phyloP scores from a whole-genome alignment of 92 coral and sea anemone species.

The Virgularia gustaviana region DNA sequence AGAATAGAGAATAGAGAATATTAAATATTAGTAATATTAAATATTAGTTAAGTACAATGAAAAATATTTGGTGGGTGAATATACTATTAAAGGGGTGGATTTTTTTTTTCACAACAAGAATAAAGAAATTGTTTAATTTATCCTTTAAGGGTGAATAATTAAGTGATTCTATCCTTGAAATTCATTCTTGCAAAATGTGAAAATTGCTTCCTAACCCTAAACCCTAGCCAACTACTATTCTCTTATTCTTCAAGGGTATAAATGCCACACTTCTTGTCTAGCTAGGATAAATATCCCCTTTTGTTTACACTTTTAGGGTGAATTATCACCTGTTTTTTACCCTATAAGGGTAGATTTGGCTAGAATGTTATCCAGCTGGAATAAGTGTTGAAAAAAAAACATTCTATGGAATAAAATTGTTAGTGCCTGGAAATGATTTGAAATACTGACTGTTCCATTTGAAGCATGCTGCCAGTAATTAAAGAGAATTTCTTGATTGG shows the following conservation, averaged over 20 bases:
- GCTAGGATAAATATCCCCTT: conserved; percentile 7
- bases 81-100: too few relatives aligned
- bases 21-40: neutral
- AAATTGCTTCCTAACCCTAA: neutral
- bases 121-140: neutral
- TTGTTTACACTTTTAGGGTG: conserved; percentile 13
- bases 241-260: neutral
- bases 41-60: conserved; percentile 1
- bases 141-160: neutral
- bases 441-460: conserved; percentile 25
- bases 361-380: neutral
- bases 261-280: neutral
- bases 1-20: too few relatives aligned
- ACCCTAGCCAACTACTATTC: neutral
- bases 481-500: too few relatives aligned
- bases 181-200: neutral
- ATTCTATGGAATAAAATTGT: conserved; percentile 17
- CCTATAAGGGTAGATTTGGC: conserved; percentile 8
- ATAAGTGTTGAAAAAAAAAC: neutral
- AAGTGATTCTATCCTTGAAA: neutral
- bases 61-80: too few relatives aligned
- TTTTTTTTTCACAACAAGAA: too few relatives aligned
- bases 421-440: conserved; percentile 23
- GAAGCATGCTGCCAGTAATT: too few relatives aligned
- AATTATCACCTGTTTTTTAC: conserved; percentile 8